Base-by-base conservation (phyloP, 2,113 vertebrate species). In the Peromyscus polionotus region DNA sequence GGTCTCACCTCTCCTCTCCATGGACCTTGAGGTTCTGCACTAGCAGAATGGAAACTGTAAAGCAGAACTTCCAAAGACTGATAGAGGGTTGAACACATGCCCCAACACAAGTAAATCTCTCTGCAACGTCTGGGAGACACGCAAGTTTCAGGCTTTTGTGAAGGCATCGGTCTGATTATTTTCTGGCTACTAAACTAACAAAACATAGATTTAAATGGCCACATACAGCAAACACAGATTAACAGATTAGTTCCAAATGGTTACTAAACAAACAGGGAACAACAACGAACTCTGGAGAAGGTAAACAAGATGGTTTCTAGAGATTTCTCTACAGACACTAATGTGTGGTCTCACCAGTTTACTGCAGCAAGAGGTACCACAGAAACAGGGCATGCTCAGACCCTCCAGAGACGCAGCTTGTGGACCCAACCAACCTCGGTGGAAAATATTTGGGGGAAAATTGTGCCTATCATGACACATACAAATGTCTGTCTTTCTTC, bases 21-120 rank as follows among this genome's bases (percentile, higher is more conserved):
- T 5, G 36, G 48, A 89, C n/a, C 16, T 39, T 83, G 42, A n/a
- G 84, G 45, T 12, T 83, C 45, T 48, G 48, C 31, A 68, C 28
- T 33, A 68, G 33, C 12, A 77, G 79, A 59, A 68, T 61, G 33
- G 65, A 48, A 85, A 59, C 63, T 7, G 12, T 61, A 51, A 68
- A 63, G 7, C 6, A 84, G 45, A 48, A 13, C 28, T 67, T n/a
- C 36, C n/a, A 33, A 28, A 17, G 63, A 7, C 36, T 1, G 42
- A 13, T 2, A 28, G 51, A 87, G 10, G 65, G 4, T 65, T 17
- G 28, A 65, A n/a, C 1, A 16, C 5, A 0, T 13, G 4, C 12
- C 31, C 61, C 20, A 67, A 19, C 1, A 22, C 4, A 57, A 28
- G 7, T 20, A 7, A 51, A 31, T 73, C 70, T 24, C 54, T 57